Conservation (phyloP, 1,140 invertebrate genomes). For the silkworm (Bombyx mori) region ASM3026992v2 NC_085121.1:10008001-10008500, state of each 20-base stretch:
- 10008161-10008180: neutral
- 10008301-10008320: too few relatives aligned
- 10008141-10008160: neutral
- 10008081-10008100: too few relatives aligned
- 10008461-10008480: neutral
- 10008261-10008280: neutral
- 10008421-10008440: too few relatives aligned
- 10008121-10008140: neutral
- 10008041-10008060: neutral
- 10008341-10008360: too few relatives aligned
- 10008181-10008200: too few relatives aligned
- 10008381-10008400: too few relatives aligned
- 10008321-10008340: too few relatives aligned
- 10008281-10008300: neutral
- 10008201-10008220: neutral
- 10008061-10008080: too few relatives aligned
- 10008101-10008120: too few relatives aligned
- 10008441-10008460: too few relatives aligned
- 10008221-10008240: neutral
- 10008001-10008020: conserved; percentile 4
- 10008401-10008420: too few relatives aligned
- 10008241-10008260: neutral
- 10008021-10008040: conserved; percentile 4
- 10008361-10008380: too few relatives aligned
- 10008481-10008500: conserved; percentile 1